These are phyloP conservation scores for Solea senegalensis DNA, from an alignment of 2,113 vertebrate species.

Conservation along the genomic window DNA sequence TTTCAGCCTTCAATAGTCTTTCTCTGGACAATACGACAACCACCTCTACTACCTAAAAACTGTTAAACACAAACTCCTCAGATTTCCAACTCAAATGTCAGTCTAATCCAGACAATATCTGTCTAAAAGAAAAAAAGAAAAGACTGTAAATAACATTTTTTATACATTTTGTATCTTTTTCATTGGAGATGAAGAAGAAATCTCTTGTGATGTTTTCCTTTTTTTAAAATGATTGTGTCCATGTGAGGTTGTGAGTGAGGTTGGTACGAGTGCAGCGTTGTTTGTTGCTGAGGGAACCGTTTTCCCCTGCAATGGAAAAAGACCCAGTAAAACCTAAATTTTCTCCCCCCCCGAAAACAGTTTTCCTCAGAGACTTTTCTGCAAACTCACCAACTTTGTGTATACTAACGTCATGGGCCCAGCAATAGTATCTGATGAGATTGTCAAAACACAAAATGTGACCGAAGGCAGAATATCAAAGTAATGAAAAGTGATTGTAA, in stretches of 20 bases:
- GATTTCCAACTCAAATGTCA: conserved; percentile 47
- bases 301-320: conserved; percentile 11
- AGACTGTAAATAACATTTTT: conserved; percentile 87
- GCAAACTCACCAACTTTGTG: conserved; percentile 50
- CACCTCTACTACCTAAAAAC: conserved; percentile 64
- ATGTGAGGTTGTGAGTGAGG: conserved; percentile 71
- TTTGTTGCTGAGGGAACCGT: conserved; percentile 53
- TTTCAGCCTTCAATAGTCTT: conserved; percentile 2
- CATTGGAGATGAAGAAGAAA: conserved; percentile 91
- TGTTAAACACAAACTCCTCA: conserved; percentile 51
- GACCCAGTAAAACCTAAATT: conserved; percentile 22
- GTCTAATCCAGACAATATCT: conserved; percentile 16
- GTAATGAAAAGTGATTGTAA: conserved; percentile 67
- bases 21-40: conserved; percentile 37
- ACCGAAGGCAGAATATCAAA: conserved; percentile 49
- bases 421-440: conserved; percentile 65
- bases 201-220: conserved; percentile 92
- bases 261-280: conserved; percentile 57
- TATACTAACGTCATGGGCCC: conserved; percentile 46
- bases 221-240: conserved; percentile 80
- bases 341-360: conserved; percentile 30
- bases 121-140: conserved; percentile 44
- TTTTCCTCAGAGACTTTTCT: conserved; percentile 55
- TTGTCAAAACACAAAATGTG: conserved; percentile 40
- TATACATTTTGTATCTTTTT: conserved; percentile 99